A percentile compares a stretch with the other conserved stretches of the same genome.
These are phyloP conservation scores for Lanius collurio DNA, from an alignment of 2,113 vertebrate species.

Conservation along the genomic window DNA sequence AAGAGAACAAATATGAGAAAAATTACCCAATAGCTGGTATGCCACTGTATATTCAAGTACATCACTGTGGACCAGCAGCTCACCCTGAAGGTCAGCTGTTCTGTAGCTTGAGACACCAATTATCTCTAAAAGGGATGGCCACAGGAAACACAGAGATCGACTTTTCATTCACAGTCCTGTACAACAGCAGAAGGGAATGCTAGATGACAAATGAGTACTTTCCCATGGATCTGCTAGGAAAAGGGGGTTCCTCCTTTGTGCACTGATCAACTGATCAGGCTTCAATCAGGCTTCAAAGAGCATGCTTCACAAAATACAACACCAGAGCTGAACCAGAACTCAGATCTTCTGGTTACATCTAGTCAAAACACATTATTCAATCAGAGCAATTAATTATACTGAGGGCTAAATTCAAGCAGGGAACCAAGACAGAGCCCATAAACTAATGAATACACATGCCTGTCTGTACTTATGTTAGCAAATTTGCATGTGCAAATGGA, in stretches of 20 bases:
- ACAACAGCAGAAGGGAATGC: not conserved
- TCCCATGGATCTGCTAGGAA: not conserved
- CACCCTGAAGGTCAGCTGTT: not conserved
- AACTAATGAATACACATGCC: not conserved
- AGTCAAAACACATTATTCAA: not conserved
- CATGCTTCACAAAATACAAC: fast-evolving
- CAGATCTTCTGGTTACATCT: not conserved
- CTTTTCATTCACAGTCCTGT: not conserved
- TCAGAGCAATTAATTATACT: not conserved
- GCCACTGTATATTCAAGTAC: not conserved
- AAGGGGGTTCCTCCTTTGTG: not conserved
- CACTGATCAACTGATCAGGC: not conserved
- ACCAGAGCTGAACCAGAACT: not conserved
- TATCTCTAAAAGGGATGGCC: not conserved
- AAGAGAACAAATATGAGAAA: not conserved
- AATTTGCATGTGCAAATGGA: slow-evolving; percentile 36
- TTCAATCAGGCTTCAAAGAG: not conserved
- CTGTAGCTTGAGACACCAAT: not conserved
- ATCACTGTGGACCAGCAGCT: not conserved
- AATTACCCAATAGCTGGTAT: not conserved
- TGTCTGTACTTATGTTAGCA: not conserved
- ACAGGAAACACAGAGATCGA: not conserved
- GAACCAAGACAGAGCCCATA: not conserved
- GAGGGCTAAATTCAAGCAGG: not conserved
- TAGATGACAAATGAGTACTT: not conserved